Evolutionary conservation across 2,113 vertebrate species (phyloP).

Genomic region (Phyllostomus hastatus): DNA sequence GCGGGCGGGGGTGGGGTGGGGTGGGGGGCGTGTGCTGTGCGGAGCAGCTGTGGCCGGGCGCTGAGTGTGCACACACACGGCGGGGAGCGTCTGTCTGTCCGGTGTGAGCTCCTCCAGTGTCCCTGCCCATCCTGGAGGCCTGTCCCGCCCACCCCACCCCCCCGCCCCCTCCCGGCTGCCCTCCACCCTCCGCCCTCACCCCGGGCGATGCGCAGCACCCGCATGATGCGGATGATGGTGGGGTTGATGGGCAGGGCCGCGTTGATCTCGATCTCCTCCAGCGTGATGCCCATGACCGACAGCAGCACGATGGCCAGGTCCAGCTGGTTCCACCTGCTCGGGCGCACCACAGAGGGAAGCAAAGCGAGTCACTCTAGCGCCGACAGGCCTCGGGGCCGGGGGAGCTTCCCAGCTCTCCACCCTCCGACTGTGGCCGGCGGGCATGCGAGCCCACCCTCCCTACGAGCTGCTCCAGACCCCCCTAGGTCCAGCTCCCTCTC

Average conservation of each 20-base stretch:
- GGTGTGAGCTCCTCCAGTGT: neutral
- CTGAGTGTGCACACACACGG: too few species aligned
- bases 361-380: fast-evolving
- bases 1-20: too few species aligned
- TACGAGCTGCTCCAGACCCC: neutral
- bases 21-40: neutral
- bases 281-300: slow-evolving; percentile 95
- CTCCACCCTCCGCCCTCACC: slow-evolving; percentile 77
- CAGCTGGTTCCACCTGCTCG: slow-evolving; percentile 95
- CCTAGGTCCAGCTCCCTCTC: neutral
- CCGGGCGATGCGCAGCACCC: slow-evolving; percentile 94
- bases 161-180: fast-evolving
- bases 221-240: slow-evolving; percentile 98
- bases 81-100: neutral
- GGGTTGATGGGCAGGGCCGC: slow-evolving; percentile 97
- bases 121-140: neutral
- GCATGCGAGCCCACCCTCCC: neutral
- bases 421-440: neutral
- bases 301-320: slow-evolving; percentile 96
- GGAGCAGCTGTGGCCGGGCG: neutral
- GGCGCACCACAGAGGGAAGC: neutral
- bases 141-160: neutral
- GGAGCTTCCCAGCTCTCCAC: neutral
- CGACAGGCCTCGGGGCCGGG: neutral
- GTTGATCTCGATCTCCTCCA: slow-evolving; percentile 98